Base-by-base conservation (phyloP, 2,113 vertebrate genomes). In the Micromys minutus region DNA sequence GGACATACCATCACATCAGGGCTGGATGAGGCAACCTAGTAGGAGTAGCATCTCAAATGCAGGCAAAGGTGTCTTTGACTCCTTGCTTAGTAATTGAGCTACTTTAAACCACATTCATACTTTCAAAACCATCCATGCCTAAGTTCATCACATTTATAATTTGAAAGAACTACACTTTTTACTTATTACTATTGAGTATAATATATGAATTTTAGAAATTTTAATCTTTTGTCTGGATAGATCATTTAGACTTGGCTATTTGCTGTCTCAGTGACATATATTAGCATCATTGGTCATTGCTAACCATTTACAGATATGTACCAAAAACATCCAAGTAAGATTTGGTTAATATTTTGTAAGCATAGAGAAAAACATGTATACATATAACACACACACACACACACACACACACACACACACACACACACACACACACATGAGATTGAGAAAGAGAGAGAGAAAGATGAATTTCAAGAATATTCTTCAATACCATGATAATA, bases 381-480 rank as follows among this genome's bases (percentile, higher is more conserved):
- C 0, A 57, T 10, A 57, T 5, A 65, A 22, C 7, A 39, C 11
- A 55, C 47, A 52, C 8, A 50, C 34, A 55, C 31, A 36, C 45
- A 76, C 42, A 76, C 75, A 77, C 47, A 77, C 45, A 39, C 10
- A 45, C 22, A 74, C 9, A n/a, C 36, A 72, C 69, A 72, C 34
- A 36, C 13, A 72, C 69, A 72, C 36, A 71, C 2, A 71, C 26
- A 87, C 15, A 79, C 13, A 79, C 1, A 91, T n/a, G 10, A 95
- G 2, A 75, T 8, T 80, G 15, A 55, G 3, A 87, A 15, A 42
- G 21, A 88, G n/a, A 59, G 12, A 91, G 13, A 92, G 1, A 76
- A 21, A 87, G 21, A 65, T 2, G 87, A 8, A 36, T 97, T 96
- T 94, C 8, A 90, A 97, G 80, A 95, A 95, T 95, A 47, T 4